A percentile compares a stretch with the other conserved stretches of the same genome.
Conservation (phyloP, 1,140 invertebrate genomes). For the Atta texana region DNA sequence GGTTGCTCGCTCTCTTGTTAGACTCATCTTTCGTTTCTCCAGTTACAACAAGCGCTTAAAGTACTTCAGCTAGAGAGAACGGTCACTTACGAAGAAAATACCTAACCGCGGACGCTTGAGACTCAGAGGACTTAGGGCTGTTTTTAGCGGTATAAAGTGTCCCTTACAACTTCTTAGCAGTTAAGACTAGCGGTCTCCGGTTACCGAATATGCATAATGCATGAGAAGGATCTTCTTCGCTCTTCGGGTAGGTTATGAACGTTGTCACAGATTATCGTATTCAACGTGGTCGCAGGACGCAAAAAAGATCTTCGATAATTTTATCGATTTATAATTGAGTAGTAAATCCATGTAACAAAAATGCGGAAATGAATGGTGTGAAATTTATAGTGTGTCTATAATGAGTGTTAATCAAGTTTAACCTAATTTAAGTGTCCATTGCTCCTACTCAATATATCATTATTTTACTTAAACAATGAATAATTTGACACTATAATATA, state of each 20-base stretch:
- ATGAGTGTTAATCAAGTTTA: no score
- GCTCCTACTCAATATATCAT: no score
- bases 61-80: conserved; percentile 33
- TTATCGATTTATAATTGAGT: conserved; percentile 3
- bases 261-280: conserved; percentile 28
- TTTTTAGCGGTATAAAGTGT: conserved; percentile 56
- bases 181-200: conserved; percentile 48
- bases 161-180: conserved; percentile 44
- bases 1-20: conserved; percentile 19
- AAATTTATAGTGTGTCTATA: no score
- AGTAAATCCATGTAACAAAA: neutral
- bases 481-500: no score
- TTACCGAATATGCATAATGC: conserved; percentile 61
- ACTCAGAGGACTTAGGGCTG: conserved; percentile 32
- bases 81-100: conserved; percentile 20
- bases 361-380: neutral
- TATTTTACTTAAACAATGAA: no score
- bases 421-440: no score
- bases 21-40: conserved; percentile 26
- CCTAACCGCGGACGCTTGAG: conserved; percentile 16
- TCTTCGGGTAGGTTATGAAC: conserved; percentile 35
- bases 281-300: neutral
- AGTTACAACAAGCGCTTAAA: conserved; percentile 54
- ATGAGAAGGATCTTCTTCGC: conserved; percentile 17
- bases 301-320: conserved; percentile 11